Percentiles rank a stretch among this genome's conserved stretches.
Conservation (phyloP, 2,888 invertebrate genomes). For the Drosophila melanosoma region DNA sequence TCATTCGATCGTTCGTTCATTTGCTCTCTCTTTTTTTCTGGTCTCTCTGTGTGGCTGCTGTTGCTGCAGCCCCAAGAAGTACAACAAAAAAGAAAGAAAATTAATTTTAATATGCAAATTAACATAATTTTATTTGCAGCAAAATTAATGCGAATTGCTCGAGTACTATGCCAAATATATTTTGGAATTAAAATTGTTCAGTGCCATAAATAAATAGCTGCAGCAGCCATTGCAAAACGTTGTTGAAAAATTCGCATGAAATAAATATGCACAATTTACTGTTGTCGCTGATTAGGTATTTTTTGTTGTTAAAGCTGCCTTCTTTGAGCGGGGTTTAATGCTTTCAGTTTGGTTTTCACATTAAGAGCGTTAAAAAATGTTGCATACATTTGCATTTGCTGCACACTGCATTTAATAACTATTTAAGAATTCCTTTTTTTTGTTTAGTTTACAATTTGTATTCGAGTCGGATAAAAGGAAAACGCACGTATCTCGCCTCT, state of each 20-base stretch:
- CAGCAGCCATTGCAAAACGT: constrained; percentile 19
- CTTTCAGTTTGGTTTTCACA: constrained; percentile 44
- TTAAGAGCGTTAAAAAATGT: constrained; percentile 23
- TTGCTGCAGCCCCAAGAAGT: constrained; percentile 49
- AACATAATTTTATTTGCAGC: constrained; percentile 43
- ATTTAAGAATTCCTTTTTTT: constrained; percentile 64
- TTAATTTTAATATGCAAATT: constrained; percentile 66
- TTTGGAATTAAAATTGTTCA: constrained; percentile 21
- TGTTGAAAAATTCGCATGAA: constrained; percentile 58
- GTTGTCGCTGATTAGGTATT: constrained; percentile 58
- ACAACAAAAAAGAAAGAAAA: constrained; percentile 60
- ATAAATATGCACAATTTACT: constrained; percentile 72
- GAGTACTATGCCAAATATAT: constrained; percentile 1
- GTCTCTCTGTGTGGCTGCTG: constrained; percentile 57
- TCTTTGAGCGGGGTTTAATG: constrained; percentile 36
- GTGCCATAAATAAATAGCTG: constrained; percentile 5
- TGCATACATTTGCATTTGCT: constrained; percentile 53
- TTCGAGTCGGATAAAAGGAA: constrained; percentile 70
- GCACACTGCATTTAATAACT: constrained; percentile 51
- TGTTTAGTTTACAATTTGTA: constrained; percentile 55
- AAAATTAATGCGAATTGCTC: constrained; percentile 25
- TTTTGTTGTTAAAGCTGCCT: constrained; percentile 59
- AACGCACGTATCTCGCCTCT: constrained; percentile 71
- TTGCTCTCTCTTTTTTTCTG: constrained; percentile 12
- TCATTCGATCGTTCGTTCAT: constrained; percentile 37